Evolutionary conservation across 2,113 vertebrate genomes (phyloP).

Genomic region (Dasyprocta punctata): DNA sequence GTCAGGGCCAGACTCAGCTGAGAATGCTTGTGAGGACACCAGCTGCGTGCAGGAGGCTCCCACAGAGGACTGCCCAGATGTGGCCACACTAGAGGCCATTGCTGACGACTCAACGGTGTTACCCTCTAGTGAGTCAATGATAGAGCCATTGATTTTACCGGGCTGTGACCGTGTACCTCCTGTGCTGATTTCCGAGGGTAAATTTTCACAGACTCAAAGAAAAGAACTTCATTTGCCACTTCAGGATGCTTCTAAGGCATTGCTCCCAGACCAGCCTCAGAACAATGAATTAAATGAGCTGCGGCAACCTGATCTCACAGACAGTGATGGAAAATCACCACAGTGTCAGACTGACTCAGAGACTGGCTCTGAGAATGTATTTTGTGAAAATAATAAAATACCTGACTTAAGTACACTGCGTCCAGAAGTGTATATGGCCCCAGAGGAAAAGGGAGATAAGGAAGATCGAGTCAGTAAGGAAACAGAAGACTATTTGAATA

Average conservation of each 20-base stretch:
- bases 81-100: slow-evolving; percentile 66
- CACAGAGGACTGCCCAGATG: slow-evolving; percentile 76
- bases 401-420: slow-evolving; percentile 52
- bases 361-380: slow-evolving; percentile 15
- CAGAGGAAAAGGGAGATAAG: slow-evolving; percentile 77
- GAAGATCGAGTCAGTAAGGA: slow-evolving; percentile 83
- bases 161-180: slow-evolving; percentile 71
- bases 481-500: slow-evolving; percentile 85
- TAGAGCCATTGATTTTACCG: slow-evolving; percentile 75
- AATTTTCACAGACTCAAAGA: slow-evolving; percentile 74
- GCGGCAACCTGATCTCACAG: slow-evolving; percentile 71
- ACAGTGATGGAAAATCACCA: slow-evolving; percentile 73
- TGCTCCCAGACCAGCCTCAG: slow-evolving; percentile 57
- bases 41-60: slow-evolving; percentile 77
- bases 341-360: slow-evolving; percentile 62
- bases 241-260: slow-evolving; percentile 62
- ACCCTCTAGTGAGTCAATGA: slow-evolving; percentile 69
- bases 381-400: slow-evolving; percentile 50
- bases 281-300: slow-evolving; percentile 80
- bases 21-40: slow-evolving; percentile 66
- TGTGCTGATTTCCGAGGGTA: slow-evolving; percentile 66
- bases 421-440: slow-evolving; percentile 62
- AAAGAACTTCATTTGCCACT: slow-evolving; percentile 77
- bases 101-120: slow-evolving; percentile 59
- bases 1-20: slow-evolving; percentile 71